Evolutionary conservation across 2,113 vertebrate species (phyloP).

Genomic region (Mugil cephalus): DNA sequence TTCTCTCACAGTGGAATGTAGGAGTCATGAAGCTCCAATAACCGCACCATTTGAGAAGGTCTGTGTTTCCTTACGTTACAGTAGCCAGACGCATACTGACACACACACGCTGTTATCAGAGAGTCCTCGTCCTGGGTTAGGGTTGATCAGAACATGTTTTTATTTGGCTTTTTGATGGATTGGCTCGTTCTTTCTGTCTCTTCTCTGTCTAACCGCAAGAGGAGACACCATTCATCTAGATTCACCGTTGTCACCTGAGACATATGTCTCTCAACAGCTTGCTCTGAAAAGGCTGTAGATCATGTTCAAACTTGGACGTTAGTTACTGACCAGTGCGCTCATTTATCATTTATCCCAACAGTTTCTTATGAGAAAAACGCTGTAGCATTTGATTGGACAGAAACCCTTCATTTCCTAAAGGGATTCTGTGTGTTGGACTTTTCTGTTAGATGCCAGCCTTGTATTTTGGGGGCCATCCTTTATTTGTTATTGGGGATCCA

Average conservation of each 20-base stretch:
- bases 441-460: too few species aligned
- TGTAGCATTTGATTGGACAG: too few species aligned
- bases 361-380: too few species aligned
- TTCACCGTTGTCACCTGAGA: not conserved
- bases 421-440: too few species aligned
- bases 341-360: too few species aligned
- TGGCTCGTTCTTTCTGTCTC: not conserved
- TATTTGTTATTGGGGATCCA: too few species aligned
- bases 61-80: conserved; percentile 50
- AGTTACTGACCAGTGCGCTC: too few species aligned
- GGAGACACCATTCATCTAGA: not conserved
- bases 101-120: conserved; percentile 19
- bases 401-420: too few species aligned
- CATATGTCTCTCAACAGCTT: too few species aligned
- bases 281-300: not conserved
- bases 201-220: not conserved
- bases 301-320: too few species aligned
- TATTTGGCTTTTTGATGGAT: not conserved
- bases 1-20: conserved; percentile 69
- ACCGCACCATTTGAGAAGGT: conserved; percentile 62
- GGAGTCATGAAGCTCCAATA: conserved; percentile 65
- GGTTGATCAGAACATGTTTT: not conserved
- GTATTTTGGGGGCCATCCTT: too few species aligned
- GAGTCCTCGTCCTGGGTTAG: conserved; percentile 9
- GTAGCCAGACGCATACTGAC: conserved; percentile 25